phyloP scores from a whole-genome alignment of 1,140 invertebrate species.

The Eupristina koningsbergeri region DNA sequence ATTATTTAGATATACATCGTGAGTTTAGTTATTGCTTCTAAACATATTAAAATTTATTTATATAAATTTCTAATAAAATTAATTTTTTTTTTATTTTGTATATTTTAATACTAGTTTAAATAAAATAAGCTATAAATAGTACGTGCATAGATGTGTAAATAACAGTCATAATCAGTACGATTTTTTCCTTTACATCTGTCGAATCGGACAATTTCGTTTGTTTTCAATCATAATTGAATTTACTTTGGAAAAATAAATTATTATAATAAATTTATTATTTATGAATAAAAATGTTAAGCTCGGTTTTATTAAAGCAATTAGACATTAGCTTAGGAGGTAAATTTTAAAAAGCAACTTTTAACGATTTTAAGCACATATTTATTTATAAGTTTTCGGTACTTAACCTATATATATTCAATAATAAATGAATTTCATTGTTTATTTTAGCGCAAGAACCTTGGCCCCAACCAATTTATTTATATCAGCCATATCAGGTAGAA shows the following conservation, averaged over 20 bases:
- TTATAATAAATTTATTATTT: background rate
- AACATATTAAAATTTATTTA: too few relatives aligned
- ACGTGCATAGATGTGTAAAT: background rate
- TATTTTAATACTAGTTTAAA: too few relatives aligned
- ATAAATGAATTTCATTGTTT: conserved; percentile 39
- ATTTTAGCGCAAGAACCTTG: conserved; percentile 82
- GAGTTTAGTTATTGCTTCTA: conserved; percentile 35
- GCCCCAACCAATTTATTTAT: conserved; percentile 88
- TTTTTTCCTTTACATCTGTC: background rate
- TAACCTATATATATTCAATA: conserved; percentile 27
- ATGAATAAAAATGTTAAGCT: conserved; percentile 15
- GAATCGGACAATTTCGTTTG: background rate
- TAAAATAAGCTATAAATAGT: too few relatives aligned
- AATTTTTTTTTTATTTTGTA: too few relatives aligned
- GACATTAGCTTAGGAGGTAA: conserved; percentile 31
- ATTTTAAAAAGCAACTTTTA: background rate
- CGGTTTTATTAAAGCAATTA: conserved; percentile 22
- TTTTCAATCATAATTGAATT: background rate
- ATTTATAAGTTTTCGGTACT: background rate
- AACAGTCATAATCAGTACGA: background rate
- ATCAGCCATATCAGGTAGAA: conserved; percentile 90
- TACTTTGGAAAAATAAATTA: background rate
- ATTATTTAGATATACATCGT: conserved; percentile 53
- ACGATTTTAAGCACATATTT: background rate
- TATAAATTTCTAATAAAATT: too few relatives aligned